Conservation (phyloP, 2,888 invertebrate species). For the Tolmerus cingulatus region DNA sequence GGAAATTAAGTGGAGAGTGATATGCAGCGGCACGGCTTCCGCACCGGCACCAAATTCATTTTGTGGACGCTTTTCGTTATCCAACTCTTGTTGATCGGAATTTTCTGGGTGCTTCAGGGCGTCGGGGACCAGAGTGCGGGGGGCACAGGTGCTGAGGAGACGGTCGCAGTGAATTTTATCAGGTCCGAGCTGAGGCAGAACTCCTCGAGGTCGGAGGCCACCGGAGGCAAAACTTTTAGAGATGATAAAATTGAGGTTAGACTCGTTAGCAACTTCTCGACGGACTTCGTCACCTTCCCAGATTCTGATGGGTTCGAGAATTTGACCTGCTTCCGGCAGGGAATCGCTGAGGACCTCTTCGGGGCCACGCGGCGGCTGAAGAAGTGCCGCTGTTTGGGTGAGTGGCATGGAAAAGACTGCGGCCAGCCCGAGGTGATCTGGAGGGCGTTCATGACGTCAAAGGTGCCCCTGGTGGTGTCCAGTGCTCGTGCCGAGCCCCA, state of each 20-base stretch:
- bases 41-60: slow-evolving; percentile 55
- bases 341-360: slow-evolving; percentile 30
- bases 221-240: neutral
- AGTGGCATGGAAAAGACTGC: slow-evolving; percentile 73
- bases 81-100: slow-evolving; percentile 58
- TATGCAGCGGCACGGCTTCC: slow-evolving; percentile 47
- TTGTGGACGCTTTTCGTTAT: slow-evolving; percentile 58
- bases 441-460: slow-evolving; percentile 70
- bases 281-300: slow-evolving; percentile 45
- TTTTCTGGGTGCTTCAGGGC: slow-evolving; percentile 58
- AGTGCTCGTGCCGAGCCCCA: slow-evolving; percentile 55
- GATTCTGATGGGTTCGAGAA: slow-evolving; percentile 38
- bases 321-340: slow-evolving; percentile 46
- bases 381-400: slow-evolving; percentile 68
- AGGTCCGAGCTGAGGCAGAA: neutral
- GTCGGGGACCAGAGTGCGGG: slow-evolving; percentile 3
- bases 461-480: slow-evolving; percentile 55
- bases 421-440: slow-evolving; percentile 74
- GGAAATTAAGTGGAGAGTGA: slow-evolving; percentile 43
- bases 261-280: slow-evolving; percentile 43
- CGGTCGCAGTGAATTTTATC: slow-evolving; percentile 30
- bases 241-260: slow-evolving; percentile 41
- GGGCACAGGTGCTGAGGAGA: neutral
- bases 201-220: neutral
- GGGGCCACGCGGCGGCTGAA: neutral